A percentile compares a stretch with the other conserved stretches of the same genome.
phyloP scores from a whole-genome alignment of 2,113 vertebrate species.

The Malurus melanocephalus region DNA sequence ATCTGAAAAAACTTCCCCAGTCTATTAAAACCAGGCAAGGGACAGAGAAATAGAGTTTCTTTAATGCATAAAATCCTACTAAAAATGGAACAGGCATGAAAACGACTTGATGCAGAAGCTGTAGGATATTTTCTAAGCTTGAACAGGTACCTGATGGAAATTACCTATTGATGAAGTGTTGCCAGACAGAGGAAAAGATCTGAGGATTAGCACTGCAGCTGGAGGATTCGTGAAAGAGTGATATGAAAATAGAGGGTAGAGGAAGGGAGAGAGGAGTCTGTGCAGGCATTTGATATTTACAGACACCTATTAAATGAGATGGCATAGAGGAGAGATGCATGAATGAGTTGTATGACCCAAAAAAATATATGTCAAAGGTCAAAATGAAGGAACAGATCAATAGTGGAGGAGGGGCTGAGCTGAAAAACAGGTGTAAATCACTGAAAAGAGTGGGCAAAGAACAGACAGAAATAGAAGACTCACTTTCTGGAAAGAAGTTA shows the following conservation, averaged over 20 bases:
- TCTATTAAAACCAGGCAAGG: constrained; percentile 17
- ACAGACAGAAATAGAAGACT: neutral
- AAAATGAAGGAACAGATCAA: neutral
- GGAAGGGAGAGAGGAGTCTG: neutral
- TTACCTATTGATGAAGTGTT: constrained; percentile 17
- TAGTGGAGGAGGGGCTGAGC: neutral
- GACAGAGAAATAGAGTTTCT: neutral
- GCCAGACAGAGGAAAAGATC: constrained; percentile 33
- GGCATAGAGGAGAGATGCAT: neutral
- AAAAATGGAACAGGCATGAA: constrained; percentile 5
- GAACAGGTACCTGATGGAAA: constrained; percentile 18
- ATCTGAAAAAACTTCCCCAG: neutral
- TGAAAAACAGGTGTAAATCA: neutral
- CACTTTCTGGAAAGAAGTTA: neutral
- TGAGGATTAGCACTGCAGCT: neutral
- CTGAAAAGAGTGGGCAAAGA: neutral
- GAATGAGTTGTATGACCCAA: neutral
- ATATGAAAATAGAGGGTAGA: constrained; percentile 13
- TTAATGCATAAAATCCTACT: neutral
- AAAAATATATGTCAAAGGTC: neutral
- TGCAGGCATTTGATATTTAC: neutral
- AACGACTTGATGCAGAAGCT: constrained; percentile 23
- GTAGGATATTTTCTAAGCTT: constrained; percentile 16
- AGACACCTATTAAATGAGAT: neutral
- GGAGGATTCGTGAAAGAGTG: neutral